Conservation (phyloP, 2,888 invertebrate species). For the Tholera decimalis region DNA sequence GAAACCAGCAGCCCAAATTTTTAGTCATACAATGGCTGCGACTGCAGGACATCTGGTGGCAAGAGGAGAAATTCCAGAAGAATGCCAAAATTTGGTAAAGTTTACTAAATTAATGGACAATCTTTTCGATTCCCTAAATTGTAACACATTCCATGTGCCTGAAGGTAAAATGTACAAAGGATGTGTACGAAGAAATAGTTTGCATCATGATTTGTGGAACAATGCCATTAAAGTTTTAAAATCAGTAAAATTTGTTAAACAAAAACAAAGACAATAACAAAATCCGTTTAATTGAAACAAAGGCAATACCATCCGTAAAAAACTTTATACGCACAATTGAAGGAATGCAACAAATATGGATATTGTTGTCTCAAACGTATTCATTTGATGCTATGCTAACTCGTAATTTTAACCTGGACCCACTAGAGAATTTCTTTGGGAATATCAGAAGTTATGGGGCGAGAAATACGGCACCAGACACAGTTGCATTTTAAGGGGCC, state of each 20-base stretch:
- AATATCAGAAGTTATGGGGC: conserved; percentile 62
- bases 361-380: conserved; percentile 12
- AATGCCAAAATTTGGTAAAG: too few species aligned
- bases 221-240: conserved; percentile 35
- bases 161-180: conserved; percentile 29
- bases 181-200: conserved; percentile 1
- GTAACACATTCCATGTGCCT: conserved; percentile 10
- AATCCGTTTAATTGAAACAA: conserved; percentile 13
- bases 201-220: conserved; percentile 30
- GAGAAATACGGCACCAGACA: conserved; percentile 56
- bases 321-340: conserved; percentile 12
- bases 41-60: too few species aligned
- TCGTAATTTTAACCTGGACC: conserved; percentile 13
- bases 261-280: conserved; percentile 11
- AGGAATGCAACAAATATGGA: conserved; percentile 18
- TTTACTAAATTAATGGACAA: too few species aligned
- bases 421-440: conserved; percentile 60
- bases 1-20: too few species aligned
- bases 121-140: conserved; percentile 27
- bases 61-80: too few species aligned
- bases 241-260: conserved; percentile 8
- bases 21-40: too few species aligned
- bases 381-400: conserved; percentile 29
- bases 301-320: conserved; percentile 7
- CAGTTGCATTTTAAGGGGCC: conserved; percentile 59